phyloP scores from a whole-genome alignment of 1,140 invertebrate species.

The Sycobia sp. region DNA sequence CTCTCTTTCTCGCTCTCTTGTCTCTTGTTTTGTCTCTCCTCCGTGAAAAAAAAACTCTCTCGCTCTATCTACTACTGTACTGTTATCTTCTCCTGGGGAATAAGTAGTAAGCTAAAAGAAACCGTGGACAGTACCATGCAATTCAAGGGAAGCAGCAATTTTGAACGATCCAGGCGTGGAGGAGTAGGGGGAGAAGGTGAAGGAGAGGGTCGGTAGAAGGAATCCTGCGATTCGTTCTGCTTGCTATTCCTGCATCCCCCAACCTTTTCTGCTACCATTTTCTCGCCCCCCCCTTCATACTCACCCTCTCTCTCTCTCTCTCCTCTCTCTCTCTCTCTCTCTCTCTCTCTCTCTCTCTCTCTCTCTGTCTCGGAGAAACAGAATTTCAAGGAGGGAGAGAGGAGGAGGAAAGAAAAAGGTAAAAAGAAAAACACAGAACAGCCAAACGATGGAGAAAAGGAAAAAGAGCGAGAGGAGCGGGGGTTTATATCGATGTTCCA shows the following conservation, averaged over 20 bases:
- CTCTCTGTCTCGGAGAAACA: not conserved
- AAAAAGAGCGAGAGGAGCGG: not conserved
- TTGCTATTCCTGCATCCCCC: too few relatives aligned
- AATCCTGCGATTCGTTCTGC: too few relatives aligned
- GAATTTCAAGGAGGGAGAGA: not conserved
- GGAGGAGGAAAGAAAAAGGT: not conserved
- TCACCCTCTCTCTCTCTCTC: too few relatives aligned
- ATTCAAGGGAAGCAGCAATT: conserved; percentile 1
- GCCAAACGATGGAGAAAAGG: not conserved
- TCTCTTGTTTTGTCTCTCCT: too few relatives aligned
- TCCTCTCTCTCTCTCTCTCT: not conserved
- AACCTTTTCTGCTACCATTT: too few relatives aligned
- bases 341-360: not conserved
- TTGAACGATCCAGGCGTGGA: conserved; percentile 1
- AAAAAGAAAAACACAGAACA: not conserved
- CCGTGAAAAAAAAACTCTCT: conserved; percentile 9
- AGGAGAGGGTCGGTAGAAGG: not conserved
- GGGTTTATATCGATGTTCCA: conserved; percentile 30
- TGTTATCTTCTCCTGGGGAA: too few relatives aligned
- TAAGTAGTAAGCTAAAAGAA: too few relatives aligned
- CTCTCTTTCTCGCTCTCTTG: too few relatives aligned
- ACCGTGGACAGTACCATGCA: too few relatives aligned
- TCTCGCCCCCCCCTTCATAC: too few relatives aligned
- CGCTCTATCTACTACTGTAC: not conserved
- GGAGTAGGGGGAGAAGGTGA: too few relatives aligned